Base-by-base conservation (phyloP, 2,888 invertebrate genomes). In the Papilio demoleus region DNA sequence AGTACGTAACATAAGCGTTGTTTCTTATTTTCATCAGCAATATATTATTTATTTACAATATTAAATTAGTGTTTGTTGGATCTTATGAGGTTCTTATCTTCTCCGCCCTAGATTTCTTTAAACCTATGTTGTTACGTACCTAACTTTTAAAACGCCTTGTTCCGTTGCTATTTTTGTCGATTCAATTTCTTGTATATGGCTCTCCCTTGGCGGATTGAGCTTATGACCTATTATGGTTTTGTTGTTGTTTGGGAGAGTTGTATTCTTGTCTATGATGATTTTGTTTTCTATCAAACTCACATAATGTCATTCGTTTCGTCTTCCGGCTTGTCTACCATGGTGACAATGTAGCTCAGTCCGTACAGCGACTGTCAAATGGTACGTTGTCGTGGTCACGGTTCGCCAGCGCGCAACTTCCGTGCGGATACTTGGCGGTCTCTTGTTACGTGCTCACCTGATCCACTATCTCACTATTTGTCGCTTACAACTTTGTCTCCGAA, bases 391-490 rank as follows among this genome's bases (percentile, higher is more conserved):
- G 63, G 67, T 62, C 58, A 68, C 45, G 67, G 45, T 63, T 42
- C 17, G 19, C n/a, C 67, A 45, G 14, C 53, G 58, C 67, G 63
- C 31, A 31, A 63, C 62, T 68, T 68, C 67, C 67, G 67, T 42
- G 45, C 67, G 50, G 67, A 67, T 61, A 67, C 60, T n/a, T 50
- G 50, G n/a, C 64, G 40, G 67, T 50, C 58, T 67, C 60, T 61
- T 40, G 50, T 67, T 67, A 61, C 67, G 67, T 67, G 61, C 40
- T 50, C 61, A 61, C 60, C 50, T 40, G 60, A 17, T 24, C 31
- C 58, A 47, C 56, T 63, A 47, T 68, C 67, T 62, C 62, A 36
- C 27, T 62, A 62, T 53, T 63, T 56, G 62, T 63, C 58, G 42
- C 58, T 60, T 38, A 38, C 50, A 53, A 67, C 60, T 67, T 67